Evolutionary conservation across 2,797 vertebrate species (phyloP).

Genomic region (Malacoctenus gilli): DNA sequence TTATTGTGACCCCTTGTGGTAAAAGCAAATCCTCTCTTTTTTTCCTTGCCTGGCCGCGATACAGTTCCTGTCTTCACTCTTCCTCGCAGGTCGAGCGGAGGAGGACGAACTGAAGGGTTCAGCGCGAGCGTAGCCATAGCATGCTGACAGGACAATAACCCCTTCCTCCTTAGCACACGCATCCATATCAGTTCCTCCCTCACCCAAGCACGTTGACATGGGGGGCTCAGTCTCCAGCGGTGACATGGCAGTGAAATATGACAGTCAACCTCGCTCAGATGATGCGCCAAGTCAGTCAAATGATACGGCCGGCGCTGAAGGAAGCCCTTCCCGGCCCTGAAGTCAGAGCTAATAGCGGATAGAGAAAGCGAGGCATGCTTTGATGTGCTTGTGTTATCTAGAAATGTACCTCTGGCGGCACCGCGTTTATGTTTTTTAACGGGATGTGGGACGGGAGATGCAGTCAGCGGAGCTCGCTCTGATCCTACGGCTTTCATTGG

Average conservation of each 20-base stretch:
- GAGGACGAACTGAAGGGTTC: conserved; percentile 24
- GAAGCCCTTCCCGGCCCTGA: conserved; percentile 21
- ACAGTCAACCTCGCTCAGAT: conserved; percentile 60
- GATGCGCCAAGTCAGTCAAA: conserved; percentile 56
- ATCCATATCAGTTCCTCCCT: conserved; percentile 58
- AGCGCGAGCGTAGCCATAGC: conserved; percentile 33
- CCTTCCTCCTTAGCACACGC: conserved; percentile 61
- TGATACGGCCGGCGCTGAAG: conserved; percentile 40
- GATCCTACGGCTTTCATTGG: conserved; percentile 66
- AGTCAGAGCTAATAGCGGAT: conserved; percentile 36
- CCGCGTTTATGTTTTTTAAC: conserved; percentile 54
- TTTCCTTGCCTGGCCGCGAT: conserved; percentile 5
- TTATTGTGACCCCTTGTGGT: no score
- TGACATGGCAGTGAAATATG: conserved; percentile 67
- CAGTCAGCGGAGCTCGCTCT: conserved; percentile 61
- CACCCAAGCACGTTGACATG: conserved; percentile 38
- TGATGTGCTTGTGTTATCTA: conserved; percentile 26
- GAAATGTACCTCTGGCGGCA: conserved; percentile 27
- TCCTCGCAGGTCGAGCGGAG: conserved; percentile 16
- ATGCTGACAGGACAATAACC: conserved; percentile 67
- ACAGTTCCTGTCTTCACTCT: neutral
- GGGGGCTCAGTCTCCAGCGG: conserved; percentile 59
- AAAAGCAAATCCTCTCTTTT: neutral
- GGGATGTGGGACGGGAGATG: conserved; percentile 58
- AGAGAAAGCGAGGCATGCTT: conserved; percentile 11